phyloP scores from a whole-genome alignment of 1,140 invertebrate species.

The Drosophila bocki region DNA sequence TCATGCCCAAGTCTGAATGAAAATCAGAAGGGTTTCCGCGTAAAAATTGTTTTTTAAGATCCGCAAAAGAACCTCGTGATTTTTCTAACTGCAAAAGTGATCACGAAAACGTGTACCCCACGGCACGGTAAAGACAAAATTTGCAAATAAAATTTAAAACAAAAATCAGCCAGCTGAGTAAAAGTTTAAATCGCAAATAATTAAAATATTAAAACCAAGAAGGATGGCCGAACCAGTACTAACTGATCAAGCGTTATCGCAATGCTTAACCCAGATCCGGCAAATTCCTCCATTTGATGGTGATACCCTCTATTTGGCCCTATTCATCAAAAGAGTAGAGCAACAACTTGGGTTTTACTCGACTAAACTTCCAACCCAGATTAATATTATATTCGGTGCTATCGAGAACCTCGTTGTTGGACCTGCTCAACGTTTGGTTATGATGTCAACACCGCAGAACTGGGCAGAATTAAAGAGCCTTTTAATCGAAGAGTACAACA shows the following conservation, averaged over 20 bases:
- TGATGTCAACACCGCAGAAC: no score
- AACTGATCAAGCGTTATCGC: background rate
- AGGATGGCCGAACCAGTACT: background rate
- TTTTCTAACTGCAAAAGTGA: background rate
- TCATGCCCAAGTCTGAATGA: background rate
- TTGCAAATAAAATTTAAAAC: no score
- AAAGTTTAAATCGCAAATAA: no score
- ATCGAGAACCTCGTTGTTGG: background rate
- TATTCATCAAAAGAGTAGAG: background rate
- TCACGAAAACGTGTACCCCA: background rate
- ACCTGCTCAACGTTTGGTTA: no score
- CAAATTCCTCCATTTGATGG: constrained; percentile 8
- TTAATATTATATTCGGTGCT: background rate
- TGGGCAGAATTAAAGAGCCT: no score
- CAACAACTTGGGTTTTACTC: background rate
- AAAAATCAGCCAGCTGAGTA: background rate
- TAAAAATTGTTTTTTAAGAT: background rate
- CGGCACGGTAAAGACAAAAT: background rate
- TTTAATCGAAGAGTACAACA: no score
- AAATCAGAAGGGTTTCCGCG: background rate
- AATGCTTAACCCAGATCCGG: background rate
- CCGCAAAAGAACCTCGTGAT: background rate
- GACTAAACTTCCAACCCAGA: background rate
- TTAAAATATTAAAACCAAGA: no score
- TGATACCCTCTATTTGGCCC: background rate